Conservation (phyloP, 2,113 vertebrate genomes). For the Picathartes gymnocephalus region DNA sequence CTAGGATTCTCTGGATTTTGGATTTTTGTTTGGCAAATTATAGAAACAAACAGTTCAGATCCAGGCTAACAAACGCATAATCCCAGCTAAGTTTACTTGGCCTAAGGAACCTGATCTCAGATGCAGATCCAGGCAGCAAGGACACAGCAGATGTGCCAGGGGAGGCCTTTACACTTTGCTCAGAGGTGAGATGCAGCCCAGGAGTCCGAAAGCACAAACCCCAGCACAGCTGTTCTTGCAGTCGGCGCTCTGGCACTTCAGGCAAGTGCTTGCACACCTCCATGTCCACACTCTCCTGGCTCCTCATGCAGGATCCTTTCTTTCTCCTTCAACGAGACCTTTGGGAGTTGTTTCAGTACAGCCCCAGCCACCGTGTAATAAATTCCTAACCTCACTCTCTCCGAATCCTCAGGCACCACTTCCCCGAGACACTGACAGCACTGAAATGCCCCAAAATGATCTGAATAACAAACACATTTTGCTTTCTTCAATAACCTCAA, state of each 20-base stretch:
- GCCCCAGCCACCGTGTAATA: background rate
- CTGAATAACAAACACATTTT: constrained; percentile 1
- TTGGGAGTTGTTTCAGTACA: background rate
- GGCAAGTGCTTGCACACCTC: background rate
- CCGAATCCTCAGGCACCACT: background rate
- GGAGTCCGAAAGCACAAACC: accelerated
- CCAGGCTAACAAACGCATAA: background rate
- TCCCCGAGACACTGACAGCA: background rate
- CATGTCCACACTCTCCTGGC: background rate
- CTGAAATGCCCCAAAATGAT: constrained; percentile 12
- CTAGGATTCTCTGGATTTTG: background rate
- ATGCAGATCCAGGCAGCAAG: background rate
- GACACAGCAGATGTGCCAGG: background rate
- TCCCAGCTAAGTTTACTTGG: background rate
- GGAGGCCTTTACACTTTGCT: background rate
- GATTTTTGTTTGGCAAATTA: background rate
- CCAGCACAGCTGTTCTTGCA: background rate
- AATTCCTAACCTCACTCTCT: background rate
- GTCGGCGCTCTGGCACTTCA: background rate
- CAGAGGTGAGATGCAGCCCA: background rate
- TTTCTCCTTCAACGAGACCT: background rate
- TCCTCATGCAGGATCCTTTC: background rate
- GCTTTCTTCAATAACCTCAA: constrained; percentile 22
- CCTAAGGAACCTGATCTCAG: background rate
- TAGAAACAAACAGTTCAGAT: background rate